Base-by-base conservation (phyloP, 2,113 vertebrate species). In the Ellobius talpinus region DNA sequence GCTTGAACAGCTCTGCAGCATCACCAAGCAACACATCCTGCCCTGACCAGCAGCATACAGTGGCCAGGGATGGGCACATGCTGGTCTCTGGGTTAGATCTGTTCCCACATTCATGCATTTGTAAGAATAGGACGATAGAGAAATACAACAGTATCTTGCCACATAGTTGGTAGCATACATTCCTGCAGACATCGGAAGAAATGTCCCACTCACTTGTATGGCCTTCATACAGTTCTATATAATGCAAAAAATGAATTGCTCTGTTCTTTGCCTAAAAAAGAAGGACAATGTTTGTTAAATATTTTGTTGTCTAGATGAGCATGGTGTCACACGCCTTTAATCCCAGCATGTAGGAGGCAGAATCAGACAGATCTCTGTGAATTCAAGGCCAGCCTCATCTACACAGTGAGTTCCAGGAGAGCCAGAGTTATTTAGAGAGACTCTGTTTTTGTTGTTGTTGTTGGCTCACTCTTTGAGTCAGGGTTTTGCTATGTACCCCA, bases 201-300 rank as follows among this genome's bases (percentile, higher is more conserved):
- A 87, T 36, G 17, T 29, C 2, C 29, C 84, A 99, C 99, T 99
- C 98, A 99, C 99, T 99, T 91, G 99, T 99, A 95, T 99, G 99
- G 98, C 99, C 94, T 95, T 99, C 99, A 95, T 99, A 99, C 76
- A 98, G 96, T 9, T 99, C 99, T 81, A 99, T 98, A 21, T 99
- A 99, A 92, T 99, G 98, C 87, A 99, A 97, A 98, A 98, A 99
- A 78, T 98, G 99, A 90, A 99, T 94, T 1, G 99, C 99, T 99
- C 98, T 98, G 98, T 99, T 99, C 98, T 99, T 99, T 73, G 99
- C 99, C 99, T 99, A 97, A 87, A 97, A 95, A 92, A 97, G 12
- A 63, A 95, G 93, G 95, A 74, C 14, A 92, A 77, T 1, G 47
- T 7, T 88, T 63, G 87, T 93, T 90, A 3, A 92, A 17, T 81